A percentile compares a stretch with the other conserved stretches of the same genome.
These are phyloP conservation scores for Nipponacmea schrenckii DNA, from an alignment of 2,888 invertebrate genomes.

Conservation along the genomic window DNA sequence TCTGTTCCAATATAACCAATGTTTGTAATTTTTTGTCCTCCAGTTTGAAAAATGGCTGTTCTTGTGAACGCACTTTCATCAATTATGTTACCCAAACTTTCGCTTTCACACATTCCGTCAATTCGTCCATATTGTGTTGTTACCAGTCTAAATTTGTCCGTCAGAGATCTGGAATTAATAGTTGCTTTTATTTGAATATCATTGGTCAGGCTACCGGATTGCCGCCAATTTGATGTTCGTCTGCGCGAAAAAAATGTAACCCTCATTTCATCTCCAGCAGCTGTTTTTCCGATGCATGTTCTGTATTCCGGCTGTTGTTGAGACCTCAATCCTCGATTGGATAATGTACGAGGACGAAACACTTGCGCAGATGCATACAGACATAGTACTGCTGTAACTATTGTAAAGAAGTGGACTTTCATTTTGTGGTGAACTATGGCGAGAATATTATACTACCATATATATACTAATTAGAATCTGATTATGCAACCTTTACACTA, in stretches of 20 bases:
- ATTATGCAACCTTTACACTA: no score
- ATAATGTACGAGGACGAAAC: no score
- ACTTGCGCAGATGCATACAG: no score
- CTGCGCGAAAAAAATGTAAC: neutral
- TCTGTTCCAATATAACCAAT: neutral
- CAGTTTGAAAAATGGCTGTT: neutral
- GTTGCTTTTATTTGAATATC: neutral
- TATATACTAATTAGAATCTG: no score
- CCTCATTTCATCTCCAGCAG: neutral
- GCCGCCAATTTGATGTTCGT: neutral
- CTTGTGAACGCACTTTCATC: neutral
- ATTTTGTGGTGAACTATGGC: no score
- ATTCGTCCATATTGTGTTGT: neutral
- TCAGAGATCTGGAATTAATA: neutral
- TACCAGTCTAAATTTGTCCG: neutral
- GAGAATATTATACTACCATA: no score
- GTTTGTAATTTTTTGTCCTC: neutral
- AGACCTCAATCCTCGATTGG: no score
- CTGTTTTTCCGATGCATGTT: neutral
- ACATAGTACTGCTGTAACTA: no score
- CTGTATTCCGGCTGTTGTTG: neutral
- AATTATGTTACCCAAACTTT: neutral
- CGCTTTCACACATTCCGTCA: conserved; percentile 7
- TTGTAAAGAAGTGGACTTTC: no score
- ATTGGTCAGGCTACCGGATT: neutral